Evolutionary conservation across 2,888 invertebrate species (phyloP), one percentile per base, ranked within the genome.

Genomic region (Galeruca laticollis): DNA sequence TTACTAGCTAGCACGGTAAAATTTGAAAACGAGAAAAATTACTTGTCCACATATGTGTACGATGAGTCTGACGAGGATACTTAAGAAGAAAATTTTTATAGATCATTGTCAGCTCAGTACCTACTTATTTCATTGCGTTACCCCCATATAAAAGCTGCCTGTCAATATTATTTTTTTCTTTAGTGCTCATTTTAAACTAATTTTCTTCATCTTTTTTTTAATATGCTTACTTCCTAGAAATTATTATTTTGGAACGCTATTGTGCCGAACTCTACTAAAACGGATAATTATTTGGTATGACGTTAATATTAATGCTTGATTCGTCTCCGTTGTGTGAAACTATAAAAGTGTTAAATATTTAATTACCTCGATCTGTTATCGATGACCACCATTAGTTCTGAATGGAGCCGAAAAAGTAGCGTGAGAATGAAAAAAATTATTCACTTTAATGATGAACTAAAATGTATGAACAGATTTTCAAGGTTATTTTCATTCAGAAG

Each of bases 291-390:
- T 52, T 21, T 52, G 47, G 15, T 65, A 20, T 47, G 56, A 56
- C 56, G 47, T 65, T 57, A 57, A 65, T 65, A 65, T 65, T 33
- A 57, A 20, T 47, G 47, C 20, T 64, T 64, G 43, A 64, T 64
- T 52, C 57, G 43, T 64, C 57, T 63, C 57, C 56, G 56, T 43
- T 64, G 47, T 64, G 64, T 64, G 64, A 64, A 64, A 65, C 21
- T 64, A 31, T 57, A 52, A 65, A 65, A 57, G 63, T 43, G 63
- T 56, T 47, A 57, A 65, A 47, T 47, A 47, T 64, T 57, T 64
- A 65, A 65, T 57, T 65, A 65, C 57, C 56, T 57, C 26, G 35
- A 57, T 65, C 57, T 65, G 47, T 47, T 57, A 65, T 65, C 47
- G 43, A 33, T 47, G 47, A 33, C 49, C 43, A 49, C 57, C 11